Base-by-base conservation (phyloP, 1,140 invertebrate species). In the Holcopasites calliopsidis region DNA sequence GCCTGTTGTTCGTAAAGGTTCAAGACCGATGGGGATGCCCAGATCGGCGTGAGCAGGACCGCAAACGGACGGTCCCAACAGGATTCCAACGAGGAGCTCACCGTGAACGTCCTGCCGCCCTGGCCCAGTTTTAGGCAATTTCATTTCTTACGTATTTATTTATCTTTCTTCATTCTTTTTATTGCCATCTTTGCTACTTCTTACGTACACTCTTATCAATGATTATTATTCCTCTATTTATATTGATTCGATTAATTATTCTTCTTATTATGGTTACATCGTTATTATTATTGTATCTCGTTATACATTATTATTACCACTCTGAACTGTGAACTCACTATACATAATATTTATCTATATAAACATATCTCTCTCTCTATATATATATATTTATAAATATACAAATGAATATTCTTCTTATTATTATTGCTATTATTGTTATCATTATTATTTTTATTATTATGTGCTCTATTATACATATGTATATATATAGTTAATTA, bases 61-160 rank as follows among this genome's bases (percentile, higher is more conserved):
- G 86, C 88, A 74, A 80, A 84, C 74, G 82, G 75, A 85, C 88
- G 89, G 79, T 86, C 85, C 57, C 79, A 86, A 58, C 90, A 91
- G 89, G 91, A 92, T 87, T 91, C 90, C 69, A 90, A 91, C 82
- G 91, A 92, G 87, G 91, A 92, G 84, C 90, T 92, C 89, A 91
- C 88, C 85, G 90, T 91, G 86, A 91, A 90, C 89, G 91, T 92
- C 86, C 90, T 92, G 80, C 91, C 91, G 74, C 91, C 91, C 70
- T 92, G 91, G 91, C 91, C 91, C 78, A 92, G 90, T 90, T 92
- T 92, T 92, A 92, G 91, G 91, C 91, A 92, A 92, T 91, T 92
- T 92, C 89, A 90, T 90, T 91, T 91, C 84, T 89, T 91, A 92
- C 89, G 86, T 92, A 91, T 91, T 91, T 91, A 90, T 91, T 90